Conservation (phyloP, 2,888 invertebrate genomes). For the Chalcosyrphus nemorum region DNA sequence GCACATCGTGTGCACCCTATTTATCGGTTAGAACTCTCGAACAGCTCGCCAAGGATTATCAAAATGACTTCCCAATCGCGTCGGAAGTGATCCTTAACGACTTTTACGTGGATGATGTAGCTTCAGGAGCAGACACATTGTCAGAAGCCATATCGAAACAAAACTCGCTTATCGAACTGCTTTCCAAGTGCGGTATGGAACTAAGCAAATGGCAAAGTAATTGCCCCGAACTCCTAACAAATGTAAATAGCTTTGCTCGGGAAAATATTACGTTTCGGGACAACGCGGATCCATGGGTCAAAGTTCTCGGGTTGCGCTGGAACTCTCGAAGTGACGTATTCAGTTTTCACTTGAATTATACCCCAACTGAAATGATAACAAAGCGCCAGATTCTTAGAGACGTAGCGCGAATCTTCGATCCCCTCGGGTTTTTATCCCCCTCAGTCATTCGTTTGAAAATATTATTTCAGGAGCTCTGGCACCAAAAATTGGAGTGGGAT, state of each 20-base stretch:
- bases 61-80: slow-evolving; percentile 48
- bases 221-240: slow-evolving; percentile 31
- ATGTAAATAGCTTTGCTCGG: slow-evolving; percentile 27
- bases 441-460: slow-evolving; percentile 21
- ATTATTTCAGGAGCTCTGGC: slow-evolving; percentile 23
- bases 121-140: slow-evolving; percentile 52
- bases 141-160: slow-evolving; percentile 17
- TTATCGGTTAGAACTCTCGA: slow-evolving; percentile 35
- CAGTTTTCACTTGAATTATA: slow-evolving; percentile 2
- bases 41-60: slow-evolving; percentile 60
- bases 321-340: not conserved
- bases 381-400: not conserved
- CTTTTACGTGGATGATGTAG: slow-evolving; percentile 15
- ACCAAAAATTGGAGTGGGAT: not conserved
- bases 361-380: not conserved
- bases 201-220: slow-evolving; percentile 24
- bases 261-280: not conserved
- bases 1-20: slow-evolving; percentile 31
- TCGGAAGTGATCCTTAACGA: slow-evolving; percentile 28
- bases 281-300: not conserved
- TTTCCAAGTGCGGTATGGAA: slow-evolving; percentile 49
- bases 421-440: not conserved
- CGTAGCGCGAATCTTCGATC: slow-evolving; percentile 13
- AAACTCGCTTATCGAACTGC: slow-evolving; percentile 4
- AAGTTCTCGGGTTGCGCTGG: not conserved